phyloP scores from a whole-genome alignment of 2,797 vertebrate species.

The Podarcis lilfordi region DNA sequence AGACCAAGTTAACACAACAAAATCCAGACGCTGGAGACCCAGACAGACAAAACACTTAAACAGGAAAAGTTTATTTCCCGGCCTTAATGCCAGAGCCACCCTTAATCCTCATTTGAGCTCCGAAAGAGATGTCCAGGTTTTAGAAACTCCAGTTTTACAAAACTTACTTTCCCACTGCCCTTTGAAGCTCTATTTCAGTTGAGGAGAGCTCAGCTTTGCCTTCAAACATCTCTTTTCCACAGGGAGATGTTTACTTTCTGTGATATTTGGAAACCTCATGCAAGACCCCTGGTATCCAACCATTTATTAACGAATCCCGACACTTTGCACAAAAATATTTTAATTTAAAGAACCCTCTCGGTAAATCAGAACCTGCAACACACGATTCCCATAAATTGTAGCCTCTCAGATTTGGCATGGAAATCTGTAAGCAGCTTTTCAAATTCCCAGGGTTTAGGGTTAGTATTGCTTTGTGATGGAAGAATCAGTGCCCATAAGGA shows the following conservation, averaged over 20 bases:
- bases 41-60: slow-evolving; percentile 19
- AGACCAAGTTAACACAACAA: slow-evolving; percentile 6
- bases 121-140: neutral
- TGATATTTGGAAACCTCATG: slow-evolving; percentile 9
- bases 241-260: neutral
- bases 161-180: neutral
- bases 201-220: neutral
- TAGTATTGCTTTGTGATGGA: neutral
- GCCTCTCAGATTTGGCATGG: slow-evolving; percentile 18
- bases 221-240: neutral
- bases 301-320: neutral
- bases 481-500: neutral
- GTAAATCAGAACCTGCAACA: neutral
- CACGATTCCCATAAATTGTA: slow-evolving; percentile 5
- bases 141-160: neutral
- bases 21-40: neutral
- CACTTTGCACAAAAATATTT: neutral
- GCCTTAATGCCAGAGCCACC: neutral
- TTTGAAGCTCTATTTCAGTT: slow-evolving; percentile 9
- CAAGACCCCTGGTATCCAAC: neutral
- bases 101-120: slow-evolving; percentile 24
- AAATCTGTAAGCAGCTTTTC: slow-evolving; percentile 10
- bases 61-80: neutral
- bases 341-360: neutral
- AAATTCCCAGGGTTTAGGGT: slow-evolving; percentile 11